phyloP scores from a whole-genome alignment of 2,888 invertebrate genomes.

The Leptura quadrifasciata region DNA sequence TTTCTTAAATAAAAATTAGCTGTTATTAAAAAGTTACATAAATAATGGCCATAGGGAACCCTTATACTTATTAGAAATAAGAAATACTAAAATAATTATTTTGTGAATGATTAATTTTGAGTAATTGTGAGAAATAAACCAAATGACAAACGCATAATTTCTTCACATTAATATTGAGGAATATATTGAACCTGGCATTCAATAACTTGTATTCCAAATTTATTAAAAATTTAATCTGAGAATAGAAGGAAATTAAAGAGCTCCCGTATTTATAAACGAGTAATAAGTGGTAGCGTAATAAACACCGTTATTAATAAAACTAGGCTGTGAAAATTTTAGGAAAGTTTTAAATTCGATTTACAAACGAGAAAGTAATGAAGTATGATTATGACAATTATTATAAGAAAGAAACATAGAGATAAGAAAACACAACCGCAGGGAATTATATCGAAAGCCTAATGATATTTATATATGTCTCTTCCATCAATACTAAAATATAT shows the following conservation, averaged over 20 bases:
- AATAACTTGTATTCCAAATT: neutral
- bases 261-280: conserved; percentile 33
- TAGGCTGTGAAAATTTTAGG: conserved; percentile 46
- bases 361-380: conserved; percentile 69
- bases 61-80: neutral
- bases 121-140: conserved; percentile 33
- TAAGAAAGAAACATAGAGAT: too few species aligned
- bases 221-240: conserved; percentile 48
- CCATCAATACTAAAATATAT: too few species aligned
- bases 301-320: conserved; percentile 52
- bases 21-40: too few species aligned
- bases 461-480: too few species aligned
- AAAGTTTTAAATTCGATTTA: conserved; percentile 54
- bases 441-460: too few species aligned
- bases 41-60: too few species aligned
- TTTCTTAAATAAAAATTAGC: too few species aligned
- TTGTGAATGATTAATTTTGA: conserved; percentile 17
- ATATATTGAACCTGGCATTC: neutral
- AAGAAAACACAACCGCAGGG: too few species aligned
- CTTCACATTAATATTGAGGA: conserved; percentile 28
- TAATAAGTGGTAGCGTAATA: conserved; percentile 45
- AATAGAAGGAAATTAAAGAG: conserved; percentile 46
- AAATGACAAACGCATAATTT: conserved; percentile 28
- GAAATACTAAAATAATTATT: conserved; percentile 2
- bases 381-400: too few species aligned